A percentile compares a stretch with the other conserved stretches of the same genome.
Evolutionary conservation across 2,888 invertebrate genomes (phyloP).

Genomic region (Dusona sp.): DNA sequence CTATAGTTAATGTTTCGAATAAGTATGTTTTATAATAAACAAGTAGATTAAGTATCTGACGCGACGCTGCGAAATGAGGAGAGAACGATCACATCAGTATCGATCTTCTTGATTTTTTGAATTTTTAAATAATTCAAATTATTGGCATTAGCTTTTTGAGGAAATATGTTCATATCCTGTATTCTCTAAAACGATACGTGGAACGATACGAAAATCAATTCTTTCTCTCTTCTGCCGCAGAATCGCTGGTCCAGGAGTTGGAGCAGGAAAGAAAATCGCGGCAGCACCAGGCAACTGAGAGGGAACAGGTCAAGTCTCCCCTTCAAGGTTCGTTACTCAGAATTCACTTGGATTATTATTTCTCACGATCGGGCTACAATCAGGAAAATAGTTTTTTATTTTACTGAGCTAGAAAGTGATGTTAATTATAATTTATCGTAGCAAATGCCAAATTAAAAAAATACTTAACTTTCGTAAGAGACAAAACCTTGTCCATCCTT

Average conservation of each 20-base stretch:
- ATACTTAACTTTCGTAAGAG: too few species aligned
- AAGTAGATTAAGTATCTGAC: background rate
- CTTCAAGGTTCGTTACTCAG: slow-evolving; percentile 87
- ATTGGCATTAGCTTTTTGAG: slow-evolving; percentile 4
- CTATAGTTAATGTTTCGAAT: too few species aligned
- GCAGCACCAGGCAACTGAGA: slow-evolving; percentile 91
- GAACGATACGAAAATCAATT: slow-evolving; percentile 67
- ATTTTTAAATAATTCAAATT: background rate
- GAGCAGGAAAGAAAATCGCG: slow-evolving; percentile 95
- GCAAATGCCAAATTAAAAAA: background rate
- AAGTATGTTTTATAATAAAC: background rate
- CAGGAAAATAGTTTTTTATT: background rate
- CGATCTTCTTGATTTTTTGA: slow-evolving; percentile 31
- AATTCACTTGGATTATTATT: background rate
- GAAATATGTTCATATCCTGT: background rate
- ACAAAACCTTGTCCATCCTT: background rate
- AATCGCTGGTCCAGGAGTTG: slow-evolving; percentile 92
- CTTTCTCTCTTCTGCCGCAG: slow-evolving; percentile 86
- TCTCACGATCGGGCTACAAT: background rate
- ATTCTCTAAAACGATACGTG: slow-evolving; percentile 1
- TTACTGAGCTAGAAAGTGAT: background rate
- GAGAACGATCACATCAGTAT: slow-evolving; percentile 48
- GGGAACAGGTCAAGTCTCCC: slow-evolving; percentile 93
- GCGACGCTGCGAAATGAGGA: slow-evolving; percentile 55
- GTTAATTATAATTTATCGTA: background rate